Conservation (phyloP, 2,113 vertebrate genomes). For the Mormyrus lacerda region DNA sequence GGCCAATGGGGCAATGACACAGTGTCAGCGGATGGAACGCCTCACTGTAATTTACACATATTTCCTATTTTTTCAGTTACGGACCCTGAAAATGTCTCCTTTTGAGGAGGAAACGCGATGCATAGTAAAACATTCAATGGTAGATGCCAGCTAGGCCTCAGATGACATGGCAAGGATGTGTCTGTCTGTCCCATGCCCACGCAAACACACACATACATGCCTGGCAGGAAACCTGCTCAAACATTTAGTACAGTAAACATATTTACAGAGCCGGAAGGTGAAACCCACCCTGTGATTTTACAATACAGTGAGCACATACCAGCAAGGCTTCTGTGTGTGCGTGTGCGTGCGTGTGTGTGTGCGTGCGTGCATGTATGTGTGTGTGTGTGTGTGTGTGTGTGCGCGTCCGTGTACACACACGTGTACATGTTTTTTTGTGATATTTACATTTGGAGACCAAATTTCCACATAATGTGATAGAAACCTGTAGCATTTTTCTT, state of each 20-base stretch:
- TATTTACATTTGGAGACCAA: too few species aligned
- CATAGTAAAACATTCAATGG: background rate
- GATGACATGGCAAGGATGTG: background rate
- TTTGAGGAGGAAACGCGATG: background rate
- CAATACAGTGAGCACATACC: background rate
- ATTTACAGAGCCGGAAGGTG: background rate
- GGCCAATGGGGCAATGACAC: background rate
- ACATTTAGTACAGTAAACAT: background rate
- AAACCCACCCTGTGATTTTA: background rate
- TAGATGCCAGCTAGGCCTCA: background rate
- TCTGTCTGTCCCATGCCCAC: background rate
- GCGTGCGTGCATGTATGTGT: background rate
- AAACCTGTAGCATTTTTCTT: background rate
- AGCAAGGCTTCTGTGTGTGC: background rate
- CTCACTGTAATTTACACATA: background rate
- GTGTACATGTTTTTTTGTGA: too few species aligned
- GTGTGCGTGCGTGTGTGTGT: background rate
- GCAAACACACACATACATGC: slow-evolving; percentile 8
- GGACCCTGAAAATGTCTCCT: background rate
- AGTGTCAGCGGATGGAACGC: background rate
- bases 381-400: too few species aligned
- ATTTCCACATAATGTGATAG: background rate
- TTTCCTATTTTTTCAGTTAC: background rate
- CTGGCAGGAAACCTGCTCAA: background rate
- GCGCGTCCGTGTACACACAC: too few species aligned